phyloP scores from a whole-genome alignment of 2,797 vertebrate genomes.

The Squalus acanthias region DNA sequence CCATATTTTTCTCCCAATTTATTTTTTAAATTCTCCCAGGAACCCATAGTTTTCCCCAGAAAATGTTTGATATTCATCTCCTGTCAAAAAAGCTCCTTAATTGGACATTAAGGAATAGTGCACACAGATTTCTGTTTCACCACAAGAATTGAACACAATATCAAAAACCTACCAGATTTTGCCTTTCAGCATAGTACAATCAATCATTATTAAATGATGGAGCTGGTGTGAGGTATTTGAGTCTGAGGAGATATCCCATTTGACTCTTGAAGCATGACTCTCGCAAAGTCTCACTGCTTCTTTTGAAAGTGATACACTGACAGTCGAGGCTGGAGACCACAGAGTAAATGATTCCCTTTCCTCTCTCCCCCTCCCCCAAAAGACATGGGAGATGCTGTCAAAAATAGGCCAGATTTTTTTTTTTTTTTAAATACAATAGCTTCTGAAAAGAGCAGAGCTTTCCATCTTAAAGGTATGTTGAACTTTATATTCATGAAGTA shows the following conservation, averaged over 20 bases:
- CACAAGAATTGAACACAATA: neutral
- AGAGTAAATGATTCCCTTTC: neutral
- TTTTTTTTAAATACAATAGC: no score
- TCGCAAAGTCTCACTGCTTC: neutral
- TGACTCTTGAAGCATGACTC: constrained; percentile 19
- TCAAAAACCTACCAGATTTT: neutral
- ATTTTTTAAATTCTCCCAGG: neutral
- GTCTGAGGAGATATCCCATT: constrained; percentile 23
- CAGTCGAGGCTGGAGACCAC: neutral
- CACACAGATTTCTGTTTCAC: neutral
- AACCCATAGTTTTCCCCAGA: neutral
- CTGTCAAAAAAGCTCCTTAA: neutral
- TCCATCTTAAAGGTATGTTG: neutral
- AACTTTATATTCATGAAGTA: no score
- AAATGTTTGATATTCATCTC: constrained; percentile 4
- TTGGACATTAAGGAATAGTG: constrained; percentile 15
- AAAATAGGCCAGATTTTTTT: neutral
- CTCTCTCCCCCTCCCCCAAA: neutral
- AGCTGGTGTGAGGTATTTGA: constrained; percentile 26
- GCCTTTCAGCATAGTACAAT: neutral
- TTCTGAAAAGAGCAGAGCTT: neutral
- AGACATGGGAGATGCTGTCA: neutral
- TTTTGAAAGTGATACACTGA: constrained; percentile 23
- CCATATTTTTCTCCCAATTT: neutral
- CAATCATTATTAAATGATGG: constrained; percentile 25